phyloP scores from a whole-genome alignment of 2,888 invertebrate genomes.

The Cheilosia soror region DNA sequence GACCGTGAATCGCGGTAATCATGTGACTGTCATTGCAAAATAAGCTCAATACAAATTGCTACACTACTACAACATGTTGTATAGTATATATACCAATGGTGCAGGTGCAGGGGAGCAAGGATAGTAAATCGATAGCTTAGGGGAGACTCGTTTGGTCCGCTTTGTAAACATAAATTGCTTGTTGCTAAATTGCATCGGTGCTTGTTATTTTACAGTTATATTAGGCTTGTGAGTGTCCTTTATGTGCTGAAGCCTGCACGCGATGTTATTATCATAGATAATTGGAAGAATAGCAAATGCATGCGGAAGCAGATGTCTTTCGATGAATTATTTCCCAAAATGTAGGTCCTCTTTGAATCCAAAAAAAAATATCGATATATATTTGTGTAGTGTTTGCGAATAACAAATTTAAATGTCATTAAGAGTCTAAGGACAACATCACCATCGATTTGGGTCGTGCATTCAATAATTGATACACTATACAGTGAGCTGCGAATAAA shows the following conservation, averaged over 20 bases:
- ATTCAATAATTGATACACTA: neutral
- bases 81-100: neutral
- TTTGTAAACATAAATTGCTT: conserved; percentile 52
- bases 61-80: neutral
- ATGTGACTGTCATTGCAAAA: conserved; percentile 43
- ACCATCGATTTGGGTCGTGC: neutral
- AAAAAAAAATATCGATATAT: neutral
- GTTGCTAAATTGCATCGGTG: conserved; percentile 46
- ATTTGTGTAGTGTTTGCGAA: neutral
- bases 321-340: conserved; percentile 45
- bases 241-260: conserved; percentile 32
- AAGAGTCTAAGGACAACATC: conserved; percentile 11
- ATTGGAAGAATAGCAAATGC: conserved; percentile 42
- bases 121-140: conserved; percentile 41
- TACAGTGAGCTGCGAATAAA: neutral
- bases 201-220: conserved; percentile 36
- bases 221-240: conserved; percentile 13
- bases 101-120: conserved; percentile 4
- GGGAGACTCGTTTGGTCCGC: neutral
- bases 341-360: conserved; percentile 1
- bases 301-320: conserved; percentile 33
- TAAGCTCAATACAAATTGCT: conserved; percentile 24
- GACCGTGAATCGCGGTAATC: conserved; percentile 53
- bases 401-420: conserved; percentile 23
- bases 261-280: conserved; percentile 51